A percentile compares a stretch with the other conserved stretches of the same genome.
Evolutionary conservation across 2,888 invertebrate genomes (phyloP).

Genomic region (Anagyrus pseudococci): DNA sequence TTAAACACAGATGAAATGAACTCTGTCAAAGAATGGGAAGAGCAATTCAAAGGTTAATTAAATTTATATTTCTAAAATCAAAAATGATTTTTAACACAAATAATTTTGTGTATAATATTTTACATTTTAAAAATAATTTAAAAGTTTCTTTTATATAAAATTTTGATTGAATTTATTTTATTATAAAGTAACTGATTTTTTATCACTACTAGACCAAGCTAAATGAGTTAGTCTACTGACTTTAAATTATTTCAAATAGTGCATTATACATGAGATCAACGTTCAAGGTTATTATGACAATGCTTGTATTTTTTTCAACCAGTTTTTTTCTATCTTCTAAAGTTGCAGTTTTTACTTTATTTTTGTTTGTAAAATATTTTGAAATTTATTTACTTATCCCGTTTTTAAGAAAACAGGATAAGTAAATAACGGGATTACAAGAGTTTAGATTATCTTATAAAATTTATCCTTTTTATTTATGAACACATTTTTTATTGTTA

Average conservation of each 20-base stretch:
- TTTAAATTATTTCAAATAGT: constrained; percentile 30
- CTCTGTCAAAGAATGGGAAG: constrained; percentile 95
- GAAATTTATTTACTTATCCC: no score
- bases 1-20: constrained; percentile 93
- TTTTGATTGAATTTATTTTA: background rate
- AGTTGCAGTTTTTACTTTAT: no score
- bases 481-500: constrained; percentile 2
- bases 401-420: no score
- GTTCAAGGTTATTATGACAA: constrained; percentile 39
- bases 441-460: background rate
- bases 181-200: constrained; percentile 11
- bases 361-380: constrained; percentile 8
- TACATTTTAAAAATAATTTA: background rate
- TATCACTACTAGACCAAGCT: constrained; percentile 4
- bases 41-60: constrained; percentile 87
- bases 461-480: constrained; percentile 3
- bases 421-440: no score
- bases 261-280: constrained; percentile 40
- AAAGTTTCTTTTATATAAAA: background rate
- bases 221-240: constrained; percentile 23
- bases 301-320: constrained; percentile 10
- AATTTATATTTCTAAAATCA: background rate
- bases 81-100: background rate
- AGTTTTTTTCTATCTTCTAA: no score
- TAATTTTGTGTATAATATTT: background rate